Evolutionary conservation across 1,140 invertebrate species (phyloP), one percentile per base, ranked within the genome.

Genomic region (Bombus confusus): DNA sequence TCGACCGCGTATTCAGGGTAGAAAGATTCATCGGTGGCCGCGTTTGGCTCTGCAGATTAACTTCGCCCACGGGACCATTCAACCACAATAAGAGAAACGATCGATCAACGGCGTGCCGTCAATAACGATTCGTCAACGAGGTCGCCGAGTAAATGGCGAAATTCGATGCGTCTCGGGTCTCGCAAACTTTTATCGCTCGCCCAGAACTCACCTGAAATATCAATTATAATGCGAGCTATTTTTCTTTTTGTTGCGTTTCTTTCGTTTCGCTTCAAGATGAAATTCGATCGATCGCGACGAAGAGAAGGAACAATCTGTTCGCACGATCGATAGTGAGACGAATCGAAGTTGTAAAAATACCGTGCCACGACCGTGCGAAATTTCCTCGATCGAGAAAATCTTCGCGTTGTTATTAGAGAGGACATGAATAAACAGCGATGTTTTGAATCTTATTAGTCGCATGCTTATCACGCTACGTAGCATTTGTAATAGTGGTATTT

Each of bases 1-100:
- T 66, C 83, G 74, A 74, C 43, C 79, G 87, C 71, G 34, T 43
- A 41, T 25, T 39, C 28, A 37, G 25, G 9, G 37, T 22, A 15
- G 57, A 66, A 72, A 62, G 66, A 81, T 72, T 82, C 79, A 72
- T 87, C 86, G 86, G 75, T 64, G 84, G 76, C 75, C 64, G 69
- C 75, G 73, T 83, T 88, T 80, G 76, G 87, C 86, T 89, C 80
- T 80, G 80, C 87, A 41, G 88, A 89, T 89, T 86, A 89, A 86
- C 83, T 82, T 89, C 80, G 84, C 88, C 87, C 85, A 89, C 87
- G 87, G 78, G 41, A 79, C 37, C 5, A 68, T 47, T 64, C 15
- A 43, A 12, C 71, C 80, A 82, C 80, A 73, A 86, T 85, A 69
- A 85, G 62, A 41, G 83, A 80, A 52, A 43, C 87, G 87, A 86